Percentiles rank a stretch among this genome's conserved stretches.
phyloP scores from a whole-genome alignment of 2,113 vertebrate species.

The Sprattus sprattus region DNA sequence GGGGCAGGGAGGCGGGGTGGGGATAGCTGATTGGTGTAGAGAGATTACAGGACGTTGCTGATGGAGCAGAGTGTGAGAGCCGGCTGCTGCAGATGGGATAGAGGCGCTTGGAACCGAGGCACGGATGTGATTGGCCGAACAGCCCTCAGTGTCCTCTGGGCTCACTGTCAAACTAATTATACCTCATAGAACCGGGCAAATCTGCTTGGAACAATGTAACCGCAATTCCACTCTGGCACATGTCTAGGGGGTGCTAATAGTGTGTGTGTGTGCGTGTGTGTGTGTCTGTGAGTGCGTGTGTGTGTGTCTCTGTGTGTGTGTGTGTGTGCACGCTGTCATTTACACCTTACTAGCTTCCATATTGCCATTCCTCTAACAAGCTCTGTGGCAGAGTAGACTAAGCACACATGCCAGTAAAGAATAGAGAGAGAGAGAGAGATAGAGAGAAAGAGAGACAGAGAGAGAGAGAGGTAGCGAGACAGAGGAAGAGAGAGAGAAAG shows the following conservation, averaged over 20 bases:
- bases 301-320: background rate
- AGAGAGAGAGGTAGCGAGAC: background rate
- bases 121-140: background rate
- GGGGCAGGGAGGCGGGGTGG: background rate
- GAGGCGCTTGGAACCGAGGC: background rate
- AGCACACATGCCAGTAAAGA: background rate
- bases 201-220: background rate
- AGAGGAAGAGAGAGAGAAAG: constrained; percentile 12
- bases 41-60: background rate
- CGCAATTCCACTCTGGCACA: background rate
- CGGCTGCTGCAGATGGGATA: background rate
- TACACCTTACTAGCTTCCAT: background rate
- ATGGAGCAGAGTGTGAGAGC: background rate
- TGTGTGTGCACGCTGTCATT: background rate
- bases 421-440: background rate
- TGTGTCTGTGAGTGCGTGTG: background rate
- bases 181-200: constrained; percentile 36
- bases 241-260: background rate
- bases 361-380: constrained; percentile 1
- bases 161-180: constrained; percentile 41
- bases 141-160: constrained; percentile 42
- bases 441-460: background rate
- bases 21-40: background rate
- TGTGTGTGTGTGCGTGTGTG: background rate
- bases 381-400: background rate